Base-by-base conservation (phyloP, 2,888 invertebrate species). In the Metellina segmentata region DNA sequence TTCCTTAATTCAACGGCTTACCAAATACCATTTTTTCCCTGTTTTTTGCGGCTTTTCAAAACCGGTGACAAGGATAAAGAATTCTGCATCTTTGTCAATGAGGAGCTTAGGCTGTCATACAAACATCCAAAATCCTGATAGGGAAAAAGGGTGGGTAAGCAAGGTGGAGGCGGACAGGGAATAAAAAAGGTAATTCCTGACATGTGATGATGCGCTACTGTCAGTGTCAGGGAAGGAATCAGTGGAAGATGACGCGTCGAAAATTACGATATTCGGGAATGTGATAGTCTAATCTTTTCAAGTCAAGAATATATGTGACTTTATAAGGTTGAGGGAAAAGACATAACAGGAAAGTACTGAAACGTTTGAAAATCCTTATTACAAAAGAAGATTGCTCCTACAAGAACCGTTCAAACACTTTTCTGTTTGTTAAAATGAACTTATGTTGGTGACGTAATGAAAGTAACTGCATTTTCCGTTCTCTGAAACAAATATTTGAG, bases 121-220 rank as follows among this genome's bases (percentile, higher is more conserved):
- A 83, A 52, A 52, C 49, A 72, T 83, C 83, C 52, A 20, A 83
- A 83, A 79, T 79, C 72, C 72, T 51, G 72, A 53, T 51, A 16
- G 19, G 51, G 52, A 11, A 53, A 72, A 19, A 2, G 72, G 19
- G 52, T 20, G 51, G 8, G 11, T 11, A 53, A 53, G 34, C 34
- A 72, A 52, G 16, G 34, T 52, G 52, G n/a, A 19, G 61, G 61
- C 5, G 61, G 61, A 74, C n/a, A 70, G 61, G 16, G 52, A 83
- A n/a, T n/a, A n/a, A 52, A 71, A 70, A 51, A 11, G 61, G 2
- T 19, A 78, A 78, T 78, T 78, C 52, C 19, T 19, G n/a, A 49
- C n/a, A 52, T n/a, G 51, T n/a, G 78, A n/a, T 13, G 52, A 77
- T 78, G 78, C 19, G 20, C 34, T 34, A 34, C 34, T 9, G 7